phyloP scores from a whole-genome alignment of 2,113 vertebrate species.

The Nesoenas mayeri region DNA sequence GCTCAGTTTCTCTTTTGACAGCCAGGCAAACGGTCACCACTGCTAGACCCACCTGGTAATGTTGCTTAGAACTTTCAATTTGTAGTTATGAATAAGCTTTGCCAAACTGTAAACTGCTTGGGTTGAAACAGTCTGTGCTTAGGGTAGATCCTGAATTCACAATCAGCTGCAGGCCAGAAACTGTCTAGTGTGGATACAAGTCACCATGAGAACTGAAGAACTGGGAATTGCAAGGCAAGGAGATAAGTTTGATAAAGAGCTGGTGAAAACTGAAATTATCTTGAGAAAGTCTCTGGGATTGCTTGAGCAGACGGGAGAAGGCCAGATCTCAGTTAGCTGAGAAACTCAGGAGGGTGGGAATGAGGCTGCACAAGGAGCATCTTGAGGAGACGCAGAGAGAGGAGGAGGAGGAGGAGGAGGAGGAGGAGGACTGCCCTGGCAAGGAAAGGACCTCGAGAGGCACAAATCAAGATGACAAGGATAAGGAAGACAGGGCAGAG shows the following conservation, averaged over 20 bases:
- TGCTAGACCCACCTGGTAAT: background rate
- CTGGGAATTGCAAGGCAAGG: background rate
- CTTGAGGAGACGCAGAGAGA: background rate
- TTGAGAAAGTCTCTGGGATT: background rate
- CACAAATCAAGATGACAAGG: slow-evolving; percentile 7
- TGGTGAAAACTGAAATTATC: background rate
- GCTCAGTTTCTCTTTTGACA: background rate
- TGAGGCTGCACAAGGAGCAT: background rate
- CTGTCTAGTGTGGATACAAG: background rate
- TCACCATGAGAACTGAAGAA: background rate
- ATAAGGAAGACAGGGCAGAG: background rate
- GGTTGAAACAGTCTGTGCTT: background rate
- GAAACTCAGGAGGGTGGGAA: background rate
- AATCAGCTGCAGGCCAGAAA: background rate
- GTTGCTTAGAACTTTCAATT: background rate
- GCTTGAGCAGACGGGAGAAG: background rate
- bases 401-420: background rate
- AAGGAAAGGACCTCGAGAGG: background rate
- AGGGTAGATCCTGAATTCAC: background rate
- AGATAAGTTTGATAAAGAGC: background rate
- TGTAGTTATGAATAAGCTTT: background rate
- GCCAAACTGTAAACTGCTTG: background rate
- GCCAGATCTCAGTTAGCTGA: background rate
- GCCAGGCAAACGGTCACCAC: background rate
- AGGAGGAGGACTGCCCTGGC: background rate